Percentiles rank a stretch among this genome's conserved stretches.
These are phyloP conservation scores for Chelon auratus DNA, from an alignment of 2,797 vertebrate genomes.

Conservation along the genomic window DNA sequence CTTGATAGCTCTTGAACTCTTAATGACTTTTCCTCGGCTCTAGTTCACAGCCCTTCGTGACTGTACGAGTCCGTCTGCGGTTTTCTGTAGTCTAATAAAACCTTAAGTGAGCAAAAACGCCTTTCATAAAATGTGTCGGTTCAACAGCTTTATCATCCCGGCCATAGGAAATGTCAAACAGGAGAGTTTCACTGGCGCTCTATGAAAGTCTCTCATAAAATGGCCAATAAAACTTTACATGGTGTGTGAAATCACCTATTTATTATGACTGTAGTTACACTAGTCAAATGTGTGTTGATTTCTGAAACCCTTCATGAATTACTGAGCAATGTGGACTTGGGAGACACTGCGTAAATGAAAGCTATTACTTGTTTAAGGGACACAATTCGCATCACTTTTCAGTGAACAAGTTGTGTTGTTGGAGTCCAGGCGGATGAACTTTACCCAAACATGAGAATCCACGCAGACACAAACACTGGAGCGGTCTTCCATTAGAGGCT, in stretches of 20 bases:
- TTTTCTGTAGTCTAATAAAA: conserved; percentile 81
- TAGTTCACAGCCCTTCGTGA: conserved; percentile 40
- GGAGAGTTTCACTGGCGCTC: conserved; percentile 70
- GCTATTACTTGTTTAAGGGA: conserved; percentile 1
- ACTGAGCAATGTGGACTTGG: conserved; percentile 20
- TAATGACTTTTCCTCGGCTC: conserved; percentile 71
- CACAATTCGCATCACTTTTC: neutral
- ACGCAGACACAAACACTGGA: neutral
- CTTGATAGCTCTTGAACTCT: conserved; percentile 67
- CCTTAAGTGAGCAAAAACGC: conserved; percentile 82
- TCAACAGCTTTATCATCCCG: conserved; percentile 80
- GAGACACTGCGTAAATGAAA: conserved; percentile 13
- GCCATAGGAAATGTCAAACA: conserved; percentile 77
- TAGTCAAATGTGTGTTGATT: conserved; percentile 71
- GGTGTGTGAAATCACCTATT: conserved; percentile 76
- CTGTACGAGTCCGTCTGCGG: conserved; percentile 37
- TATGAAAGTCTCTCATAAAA: conserved; percentile 76
- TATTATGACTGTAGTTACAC: conserved; percentile 71
- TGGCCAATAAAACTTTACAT: conserved; percentile 80
- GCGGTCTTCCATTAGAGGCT: conserved; percentile 3
- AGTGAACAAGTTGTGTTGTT: neutral
- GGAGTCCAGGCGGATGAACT: conserved; percentile 12
- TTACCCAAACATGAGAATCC: neutral
- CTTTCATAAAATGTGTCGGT: conserved; percentile 82
- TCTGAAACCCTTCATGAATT: conserved; percentile 56